phyloP scores from a whole-genome alignment of 2,888 invertebrate genomes.

The Rosalia funebris region DNA sequence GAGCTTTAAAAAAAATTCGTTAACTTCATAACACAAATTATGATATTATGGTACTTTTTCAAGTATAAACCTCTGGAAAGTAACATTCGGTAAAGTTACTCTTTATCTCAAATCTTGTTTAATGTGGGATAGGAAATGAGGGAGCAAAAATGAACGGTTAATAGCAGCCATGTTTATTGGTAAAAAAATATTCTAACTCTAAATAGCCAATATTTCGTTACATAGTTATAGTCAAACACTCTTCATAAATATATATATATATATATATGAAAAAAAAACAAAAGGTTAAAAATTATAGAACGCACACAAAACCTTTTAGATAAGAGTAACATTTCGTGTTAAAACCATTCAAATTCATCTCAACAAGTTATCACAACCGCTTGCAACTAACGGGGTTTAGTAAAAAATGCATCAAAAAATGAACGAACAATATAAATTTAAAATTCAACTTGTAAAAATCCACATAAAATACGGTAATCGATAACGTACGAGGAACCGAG shows the following conservation, averaged over 20 bases:
- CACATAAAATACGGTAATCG: conserved; percentile 24
- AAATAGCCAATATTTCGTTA: conserved; percentile 70
- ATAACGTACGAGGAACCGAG: conserved; percentile 27
- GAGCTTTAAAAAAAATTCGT: too few relatives aligned
- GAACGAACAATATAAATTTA: conserved; percentile 27
- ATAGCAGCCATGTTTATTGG: conserved; percentile 68
- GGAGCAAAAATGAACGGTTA: conserved; percentile 30
- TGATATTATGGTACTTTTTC: too few relatives aligned
- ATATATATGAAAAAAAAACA: conserved; percentile 35
- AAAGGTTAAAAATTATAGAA: conserved; percentile 43
- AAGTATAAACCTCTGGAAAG: too few relatives aligned
- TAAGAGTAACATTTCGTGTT: conserved; percentile 33
- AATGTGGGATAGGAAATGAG: too few relatives aligned
- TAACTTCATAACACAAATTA: too few relatives aligned
- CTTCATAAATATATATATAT: conserved; percentile 47
- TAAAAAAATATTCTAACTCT: conserved; percentile 78
- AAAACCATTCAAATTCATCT: conserved; percentile 32
- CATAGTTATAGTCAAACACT: conserved; percentile 43
- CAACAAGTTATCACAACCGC: conserved; percentile 50
- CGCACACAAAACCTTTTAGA: conserved; percentile 39
- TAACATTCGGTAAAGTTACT: too few relatives aligned
- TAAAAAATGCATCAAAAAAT: conserved; percentile 28
- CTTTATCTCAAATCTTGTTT: too few relatives aligned
- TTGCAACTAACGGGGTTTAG: conserved; percentile 34
- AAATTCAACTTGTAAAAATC: conserved; percentile 25